A percentile compares a stretch with the other conserved stretches of the same genome.
phyloP scores from a whole-genome alignment of 2,113 vertebrate genomes.

The Emydocephalus ijimae region DNA sequence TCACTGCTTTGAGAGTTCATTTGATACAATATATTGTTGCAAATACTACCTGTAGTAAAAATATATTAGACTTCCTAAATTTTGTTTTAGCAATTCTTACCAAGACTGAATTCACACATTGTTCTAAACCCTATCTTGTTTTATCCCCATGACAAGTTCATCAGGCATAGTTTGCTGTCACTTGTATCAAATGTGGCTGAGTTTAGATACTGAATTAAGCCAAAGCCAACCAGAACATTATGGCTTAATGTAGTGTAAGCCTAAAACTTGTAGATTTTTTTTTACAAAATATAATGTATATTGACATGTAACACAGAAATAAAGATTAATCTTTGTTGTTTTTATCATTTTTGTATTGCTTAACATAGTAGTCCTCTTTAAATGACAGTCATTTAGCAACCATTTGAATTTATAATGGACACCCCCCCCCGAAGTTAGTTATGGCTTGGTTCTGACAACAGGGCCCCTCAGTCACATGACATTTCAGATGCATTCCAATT shows the following conservation, averaged over 20 bases:
- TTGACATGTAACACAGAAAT: not conserved
- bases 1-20: not conserved
- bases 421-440: not conserved
- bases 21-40: not conserved
- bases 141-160: not conserved
- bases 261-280: not conserved
- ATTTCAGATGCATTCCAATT: not conserved
- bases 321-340: not conserved
- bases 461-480: not conserved
- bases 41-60: not conserved
- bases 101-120: not conserved
- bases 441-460: not conserved
- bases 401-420: not conserved
- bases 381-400: not conserved
- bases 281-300: not conserved
- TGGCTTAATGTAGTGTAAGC: not conserved
- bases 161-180: not conserved
- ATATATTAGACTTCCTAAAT: not conserved
- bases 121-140: not conserved
- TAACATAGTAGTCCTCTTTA: not conserved
- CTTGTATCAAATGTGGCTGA: not conserved
- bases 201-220: not conserved
- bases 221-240: not conserved
- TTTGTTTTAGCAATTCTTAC: not conserved
- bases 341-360: not conserved